Evolutionary conservation across 2,888 invertebrate genomes (phyloP), one percentile per base, ranked within the genome.

Genomic region (Julus scandinavius): DNA sequence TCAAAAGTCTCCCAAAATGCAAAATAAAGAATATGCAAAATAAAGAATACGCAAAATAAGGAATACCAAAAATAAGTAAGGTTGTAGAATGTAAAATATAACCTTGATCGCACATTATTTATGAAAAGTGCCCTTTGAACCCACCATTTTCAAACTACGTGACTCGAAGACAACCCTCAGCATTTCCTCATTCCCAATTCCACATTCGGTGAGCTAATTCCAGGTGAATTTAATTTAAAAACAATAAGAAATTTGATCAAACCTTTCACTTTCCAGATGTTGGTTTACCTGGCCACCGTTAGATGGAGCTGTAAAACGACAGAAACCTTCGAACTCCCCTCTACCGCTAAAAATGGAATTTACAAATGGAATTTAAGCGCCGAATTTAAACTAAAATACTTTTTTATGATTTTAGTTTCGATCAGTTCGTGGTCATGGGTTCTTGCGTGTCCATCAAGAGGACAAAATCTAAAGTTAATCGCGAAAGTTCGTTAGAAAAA

Each of bases 191-290:
- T 29, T 2, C 29, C 72, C 11, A 29, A 9, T 72, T 7, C 4
- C 20, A 29, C 6, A 29, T 29, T 72, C 11, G 1, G 2, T 29
- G 20, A 3, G 72, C 11, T 72, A 13, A 29, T 29, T 29, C 4
- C 11, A 11, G 13, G 2, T n/a, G 0, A 72, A 29, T 72, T 72
- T 72, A 11, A 29, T 20, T 20, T 9, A 29, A 72, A 58, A 72
- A 6, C 5, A 72, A n/a, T 29, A 6, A 29, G 72, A 29, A 72
- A 72, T 72, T 63, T 72, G 72, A n/a, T 29, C 72, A 72, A 72
- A 72, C 72, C 72, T 72, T 9, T 72, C 72, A 72, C 72, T 72
- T 72, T 11, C 29, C 29, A 29, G 72, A 72, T 72, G 72, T 29
- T 29, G 72, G 72, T 72, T 29, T 29, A 6, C n/a, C 72, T 9